phyloP scores from a whole-genome alignment of 2,888 invertebrate genomes.

The Rhorus exstirpatorius region DNA sequence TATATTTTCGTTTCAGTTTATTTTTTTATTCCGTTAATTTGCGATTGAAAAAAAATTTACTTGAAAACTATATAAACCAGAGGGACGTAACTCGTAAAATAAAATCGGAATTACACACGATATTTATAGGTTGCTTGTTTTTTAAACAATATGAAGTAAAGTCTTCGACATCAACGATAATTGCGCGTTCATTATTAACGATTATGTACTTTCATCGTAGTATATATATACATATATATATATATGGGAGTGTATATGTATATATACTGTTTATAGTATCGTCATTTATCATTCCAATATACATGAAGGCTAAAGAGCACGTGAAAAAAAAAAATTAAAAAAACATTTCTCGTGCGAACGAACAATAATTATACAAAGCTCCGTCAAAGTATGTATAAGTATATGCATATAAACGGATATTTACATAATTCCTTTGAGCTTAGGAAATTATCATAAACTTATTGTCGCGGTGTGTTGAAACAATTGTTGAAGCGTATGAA shows the following conservation, averaged over 20 bases:
- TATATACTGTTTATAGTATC: constrained; percentile 58
- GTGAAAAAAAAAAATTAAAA: too few relatives aligned
- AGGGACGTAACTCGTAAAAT: not conserved
- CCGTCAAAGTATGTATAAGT: constrained; percentile 50
- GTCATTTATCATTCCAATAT: constrained; percentile 46
- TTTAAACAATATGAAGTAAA: constrained; percentile 33
- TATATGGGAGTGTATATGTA: constrained; percentile 55
- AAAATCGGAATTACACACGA: constrained; percentile 42
- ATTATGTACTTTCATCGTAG: constrained; percentile 78
- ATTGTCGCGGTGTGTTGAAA: constrained; percentile 70
- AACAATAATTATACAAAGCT: constrained; percentile 37
- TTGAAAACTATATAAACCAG: too few relatives aligned
- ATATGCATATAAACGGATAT: constrained; percentile 63
- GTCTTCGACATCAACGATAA: constrained; percentile 56
- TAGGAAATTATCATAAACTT: constrained; percentile 68
- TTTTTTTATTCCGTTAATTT: constrained; percentile 13
- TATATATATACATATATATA: constrained; percentile 71
- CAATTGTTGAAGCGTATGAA: constrained; percentile 59
- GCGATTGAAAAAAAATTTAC: constrained; percentile 12
- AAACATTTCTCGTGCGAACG: constrained; percentile 47
- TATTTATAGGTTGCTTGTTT: not conserved
- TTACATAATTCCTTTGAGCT: constrained; percentile 63
- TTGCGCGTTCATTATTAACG: constrained; percentile 65
- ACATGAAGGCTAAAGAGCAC: constrained; percentile 53
- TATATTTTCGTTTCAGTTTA: not conserved